phyloP scores from a whole-genome alignment of 2,888 invertebrate genomes.

The Chydorus sphaericus region DNA sequence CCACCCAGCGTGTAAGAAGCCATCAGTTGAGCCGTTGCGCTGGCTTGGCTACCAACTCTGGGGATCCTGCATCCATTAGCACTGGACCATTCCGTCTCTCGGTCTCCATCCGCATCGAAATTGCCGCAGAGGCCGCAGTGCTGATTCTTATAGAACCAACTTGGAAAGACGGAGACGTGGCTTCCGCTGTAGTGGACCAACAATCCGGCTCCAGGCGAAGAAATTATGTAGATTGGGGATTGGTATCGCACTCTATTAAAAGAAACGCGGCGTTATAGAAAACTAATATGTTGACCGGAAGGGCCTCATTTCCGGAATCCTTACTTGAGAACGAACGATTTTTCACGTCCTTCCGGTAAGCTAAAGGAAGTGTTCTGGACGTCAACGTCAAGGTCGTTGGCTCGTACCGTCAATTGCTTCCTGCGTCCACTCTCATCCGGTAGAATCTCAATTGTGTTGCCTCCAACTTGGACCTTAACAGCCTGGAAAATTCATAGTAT shows the following conservation, averaged over 20 bases:
- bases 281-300: not conserved
- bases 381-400: conserved; percentile 20
- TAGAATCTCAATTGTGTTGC: conserved; percentile 20
- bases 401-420: conserved; percentile 17
- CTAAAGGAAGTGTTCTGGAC: conserved; percentile 15
- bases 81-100: not conserved
- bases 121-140: conserved; percentile 23
- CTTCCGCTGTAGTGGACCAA: conserved; percentile 21
- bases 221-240: conserved; percentile 20
- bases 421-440: conserved; percentile 19
- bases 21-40: not conserved
- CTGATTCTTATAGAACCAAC: conserved; percentile 20
- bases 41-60: too few species aligned
- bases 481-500: conserved; percentile 16
- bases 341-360: conserved; percentile 11
- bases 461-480: conserved; percentile 21
- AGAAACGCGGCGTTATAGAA: not conserved
- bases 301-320: not conserved
- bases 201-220: conserved; percentile 18
- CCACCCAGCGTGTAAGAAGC: conserved; percentile 3
- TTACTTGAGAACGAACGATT: conserved; percentile 15
- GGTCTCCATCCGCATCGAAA: conserved; percentile 19
- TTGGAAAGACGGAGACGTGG: conserved; percentile 21
- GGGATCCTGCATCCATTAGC: conserved; percentile 5
- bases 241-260: conserved; percentile 16